Conservation (phyloP, 2,113 vertebrate genomes). For the Centropristis striata region DNA sequence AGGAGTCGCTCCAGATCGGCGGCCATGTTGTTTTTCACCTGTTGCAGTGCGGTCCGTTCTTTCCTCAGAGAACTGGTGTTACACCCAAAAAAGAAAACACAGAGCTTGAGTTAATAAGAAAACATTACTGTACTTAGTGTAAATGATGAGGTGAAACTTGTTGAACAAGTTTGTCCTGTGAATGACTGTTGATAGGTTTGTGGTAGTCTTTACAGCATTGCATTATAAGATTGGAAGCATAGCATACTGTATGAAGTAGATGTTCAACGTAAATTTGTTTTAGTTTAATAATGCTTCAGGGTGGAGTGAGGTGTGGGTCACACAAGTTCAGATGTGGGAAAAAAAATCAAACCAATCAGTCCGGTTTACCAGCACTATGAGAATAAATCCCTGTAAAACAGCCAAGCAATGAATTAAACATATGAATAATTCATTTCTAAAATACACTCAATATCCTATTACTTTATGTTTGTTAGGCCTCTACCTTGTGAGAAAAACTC, state of each 20-base stretch:
- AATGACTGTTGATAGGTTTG: not conserved
- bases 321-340: not conserved
- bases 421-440: constrained; percentile 1
- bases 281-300: not conserved
- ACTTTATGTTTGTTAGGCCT: not conserved
- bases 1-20: constrained; percentile 96
- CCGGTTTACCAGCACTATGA: not conserved
- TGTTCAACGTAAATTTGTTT: not conserved
- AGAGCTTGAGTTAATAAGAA: not conserved
- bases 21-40: constrained; percentile 96
- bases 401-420: not conserved
- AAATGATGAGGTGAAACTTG: not conserved
- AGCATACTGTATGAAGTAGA: not conserved
- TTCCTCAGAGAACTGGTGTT: constrained; percentile 90
- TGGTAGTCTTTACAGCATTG: not conserved
- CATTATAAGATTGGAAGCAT: not conserved
- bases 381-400: not conserved
- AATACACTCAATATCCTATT: not conserved
- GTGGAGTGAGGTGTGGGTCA: not conserved
- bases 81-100: constrained; percentile 22
- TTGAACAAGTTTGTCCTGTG: not conserved
- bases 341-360: not conserved
- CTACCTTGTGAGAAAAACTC: constrained; percentile 5
- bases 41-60: constrained; percentile 90
- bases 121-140: not conserved